Conservation (phyloP, 2,113 vertebrate species). For the Pollachius pollachius region DNA sequence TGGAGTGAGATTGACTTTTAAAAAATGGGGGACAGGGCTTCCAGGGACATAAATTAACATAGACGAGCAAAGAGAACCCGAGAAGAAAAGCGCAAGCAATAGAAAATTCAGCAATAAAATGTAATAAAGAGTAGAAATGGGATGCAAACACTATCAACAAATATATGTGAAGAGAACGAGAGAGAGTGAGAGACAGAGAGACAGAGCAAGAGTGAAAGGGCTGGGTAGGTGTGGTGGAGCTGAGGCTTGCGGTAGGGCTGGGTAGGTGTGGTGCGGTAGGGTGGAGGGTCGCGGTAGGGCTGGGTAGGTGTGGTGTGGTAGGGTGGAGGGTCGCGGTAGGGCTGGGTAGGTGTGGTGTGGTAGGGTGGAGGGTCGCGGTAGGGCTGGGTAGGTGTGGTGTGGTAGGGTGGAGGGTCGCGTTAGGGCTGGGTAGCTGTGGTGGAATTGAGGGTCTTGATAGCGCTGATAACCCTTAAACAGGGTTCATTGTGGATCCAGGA, state of each 20-base stretch:
- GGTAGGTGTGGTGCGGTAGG: background rate
- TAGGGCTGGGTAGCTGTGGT: background rate
- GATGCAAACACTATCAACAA: slow-evolving; percentile 27
- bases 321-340: no score
- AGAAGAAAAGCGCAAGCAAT: slow-evolving; percentile 14
- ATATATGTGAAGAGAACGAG: slow-evolving; percentile 52
- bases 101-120: slow-evolving; percentile 30
- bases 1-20: background rate
- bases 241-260: no score
- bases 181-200: slow-evolving; percentile 43
- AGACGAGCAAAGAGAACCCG: slow-evolving; percentile 16
- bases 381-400: no score
- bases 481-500: background rate
- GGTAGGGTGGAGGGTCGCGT: no score
- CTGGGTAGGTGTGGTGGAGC: no score
- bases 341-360: background rate
- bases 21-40: slow-evolving; percentile 25
- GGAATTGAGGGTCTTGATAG: background rate
- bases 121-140: slow-evolving; percentile 31
- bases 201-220: background rate
- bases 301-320: no score
- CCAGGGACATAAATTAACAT: slow-evolving; percentile 41
- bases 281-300: background rate
- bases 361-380: background rate
- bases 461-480: no score